phyloP scores from a whole-genome alignment of 2,113 vertebrate genomes.

The Jacana jacana region DNA sequence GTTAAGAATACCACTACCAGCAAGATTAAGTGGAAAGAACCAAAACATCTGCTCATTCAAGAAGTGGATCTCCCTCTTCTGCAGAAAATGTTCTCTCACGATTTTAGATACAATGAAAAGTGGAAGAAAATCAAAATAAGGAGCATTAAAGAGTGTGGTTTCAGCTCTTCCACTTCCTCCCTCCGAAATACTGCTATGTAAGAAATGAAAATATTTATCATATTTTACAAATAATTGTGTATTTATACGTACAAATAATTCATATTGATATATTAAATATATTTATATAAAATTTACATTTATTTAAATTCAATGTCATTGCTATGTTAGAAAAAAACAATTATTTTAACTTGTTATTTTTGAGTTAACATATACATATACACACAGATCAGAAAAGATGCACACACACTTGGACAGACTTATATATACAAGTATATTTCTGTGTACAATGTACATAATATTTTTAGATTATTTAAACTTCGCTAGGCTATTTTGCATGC shows the following conservation, averaged over 20 bases:
- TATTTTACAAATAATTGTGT: not conserved
- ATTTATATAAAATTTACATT: not conserved
- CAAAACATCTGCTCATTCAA: not conserved
- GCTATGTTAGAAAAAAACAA: not conserved
- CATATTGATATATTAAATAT: not conserved
- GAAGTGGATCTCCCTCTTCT: not conserved
- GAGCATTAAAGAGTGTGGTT: not conserved
- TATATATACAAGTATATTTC: not conserved
- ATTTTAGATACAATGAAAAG: not conserved
- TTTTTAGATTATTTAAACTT: not conserved
- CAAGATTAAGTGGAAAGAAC: not conserved
- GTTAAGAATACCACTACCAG: not conserved
- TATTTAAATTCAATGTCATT: not conserved
- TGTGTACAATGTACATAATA: not conserved
- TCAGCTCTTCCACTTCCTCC: not conserved
- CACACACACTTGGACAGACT: fast-evolving
- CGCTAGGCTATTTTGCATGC: not conserved
- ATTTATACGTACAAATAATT: not conserved
- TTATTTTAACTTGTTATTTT: not conserved
- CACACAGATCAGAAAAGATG: not conserved
- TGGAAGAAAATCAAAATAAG: not conserved
- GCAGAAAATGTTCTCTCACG: not conserved
- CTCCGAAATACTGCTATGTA: not conserved
- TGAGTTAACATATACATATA: not conserved
- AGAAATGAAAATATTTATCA: not conserved